Conservation (phyloP, 2,113 vertebrate species). For the Laterallus jamaicensis region DNA sequence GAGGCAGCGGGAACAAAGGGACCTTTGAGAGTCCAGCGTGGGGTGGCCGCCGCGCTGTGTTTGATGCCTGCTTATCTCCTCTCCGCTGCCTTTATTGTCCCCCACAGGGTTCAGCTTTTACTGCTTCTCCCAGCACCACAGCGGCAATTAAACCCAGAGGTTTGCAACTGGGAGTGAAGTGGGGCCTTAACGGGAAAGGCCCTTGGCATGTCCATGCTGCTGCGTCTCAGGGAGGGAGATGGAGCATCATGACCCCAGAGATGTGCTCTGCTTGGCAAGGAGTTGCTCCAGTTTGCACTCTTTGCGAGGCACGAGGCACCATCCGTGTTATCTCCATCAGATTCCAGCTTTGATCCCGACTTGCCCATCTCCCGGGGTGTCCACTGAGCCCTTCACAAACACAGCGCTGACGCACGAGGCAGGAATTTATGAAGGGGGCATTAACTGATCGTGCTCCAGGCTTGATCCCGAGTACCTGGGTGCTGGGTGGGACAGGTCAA, state of each 20-base stretch:
- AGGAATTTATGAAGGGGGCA: constrained; percentile 51
- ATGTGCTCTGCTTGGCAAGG: not conserved
- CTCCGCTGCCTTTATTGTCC: constrained; percentile 33
- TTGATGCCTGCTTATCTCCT: constrained; percentile 61
- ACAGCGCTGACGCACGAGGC: not conserved
- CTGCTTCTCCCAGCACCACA: constrained; percentile 24
- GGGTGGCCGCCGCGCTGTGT: not conserved
- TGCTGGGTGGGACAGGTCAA: not conserved
- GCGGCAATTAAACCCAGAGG: not conserved
- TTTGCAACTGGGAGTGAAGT: constrained; percentile 24
- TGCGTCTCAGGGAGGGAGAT: rapidly evolving
- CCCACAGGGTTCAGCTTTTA: constrained; percentile 12
- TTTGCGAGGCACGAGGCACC: not conserved
- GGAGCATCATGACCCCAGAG: not conserved
- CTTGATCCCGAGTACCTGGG: not conserved
- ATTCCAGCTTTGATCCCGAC: constrained; percentile 38
- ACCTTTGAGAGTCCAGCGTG: constrained; percentile 44
- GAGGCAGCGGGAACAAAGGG: constrained; percentile 58
- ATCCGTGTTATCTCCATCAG: not conserved
- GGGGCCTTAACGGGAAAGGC: not conserved
- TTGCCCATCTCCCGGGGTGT: not conserved
- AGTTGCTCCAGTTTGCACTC: rapidly evolving
- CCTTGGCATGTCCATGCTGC: not conserved
- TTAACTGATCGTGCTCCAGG: not conserved
- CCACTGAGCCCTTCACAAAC: constrained; percentile 28